Base-by-base conservation (phyloP, 2,888 invertebrate genomes). In the Melanargia galathea region DNA sequence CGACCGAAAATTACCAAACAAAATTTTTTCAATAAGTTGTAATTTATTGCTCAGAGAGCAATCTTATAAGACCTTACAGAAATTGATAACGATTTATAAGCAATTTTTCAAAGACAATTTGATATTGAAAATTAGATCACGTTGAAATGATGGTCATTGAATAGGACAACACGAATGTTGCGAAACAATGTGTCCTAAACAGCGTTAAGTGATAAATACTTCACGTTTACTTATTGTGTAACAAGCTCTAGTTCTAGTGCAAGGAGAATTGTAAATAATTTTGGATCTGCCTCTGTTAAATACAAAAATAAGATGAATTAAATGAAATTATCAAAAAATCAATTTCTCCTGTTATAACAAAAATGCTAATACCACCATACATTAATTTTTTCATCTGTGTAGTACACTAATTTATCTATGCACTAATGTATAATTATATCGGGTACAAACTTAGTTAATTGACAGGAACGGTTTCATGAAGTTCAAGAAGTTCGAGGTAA, bases 131-230 rank as follows among this genome's bases (percentile, higher is more conserved):
- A 49, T 26, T 49, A 26, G 49, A 26, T 49, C 49, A 26, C 49
- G 49, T 26, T 49, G 11, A 16, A 49, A 2, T 30, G 1, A 26
- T 16, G 26, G 22, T 46, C 16, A 20, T 11, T 11, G 5, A 45
- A 22, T 10, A 22, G 45, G 22, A 26, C 26, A 49, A 49, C 16
- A 30, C 22, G 5, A 43, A 46, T 46, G 26, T 49, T 48, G 46
- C 46, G 22, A 48, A 48, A 48, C 24, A 49, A 30, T 4, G 8
- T 30, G n/a, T 49, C 49, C 49, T 49, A 16, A 26, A 4, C 26
- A 26, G 30, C 16, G 26, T 49, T 8, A 26, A 49, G 26, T 16
- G n/a, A 7, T 48, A 48, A 3, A 10, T 49, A 26, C 45, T 20
- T 18, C 3, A 45, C 5, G 22, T 22, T 11, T 13, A 22, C 45